phyloP scores from a whole-genome alignment of 2,797 vertebrate species.

The Chiroxiphia lanceolata region DNA sequence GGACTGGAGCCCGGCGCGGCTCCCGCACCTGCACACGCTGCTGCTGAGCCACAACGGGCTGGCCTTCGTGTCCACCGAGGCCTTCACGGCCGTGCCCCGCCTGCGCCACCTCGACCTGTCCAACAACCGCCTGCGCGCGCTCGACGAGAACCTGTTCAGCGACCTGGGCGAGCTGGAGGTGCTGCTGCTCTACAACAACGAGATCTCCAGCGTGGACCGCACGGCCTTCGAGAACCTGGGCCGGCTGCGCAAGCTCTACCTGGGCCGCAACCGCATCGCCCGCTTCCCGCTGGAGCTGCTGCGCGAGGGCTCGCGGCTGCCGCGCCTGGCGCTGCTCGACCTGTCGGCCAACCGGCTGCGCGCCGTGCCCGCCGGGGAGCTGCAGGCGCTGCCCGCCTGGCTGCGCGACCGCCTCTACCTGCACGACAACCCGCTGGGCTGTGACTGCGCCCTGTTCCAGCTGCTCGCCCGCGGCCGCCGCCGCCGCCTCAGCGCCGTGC shows the following conservation, averaged over 20 bases:
- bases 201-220: conserved; percentile 87
- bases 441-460: conserved; percentile 89
- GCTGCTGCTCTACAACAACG: conserved; percentile 93
- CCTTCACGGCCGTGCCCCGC: conserved; percentile 85
- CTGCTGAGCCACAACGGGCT: conserved; percentile 92
- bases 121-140: conserved; percentile 83
- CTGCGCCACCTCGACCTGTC: conserved; percentile 93
- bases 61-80: conserved; percentile 90
- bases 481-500: conserved; percentile 86
- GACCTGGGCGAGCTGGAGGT: conserved; percentile 87
- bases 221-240: conserved; percentile 85
- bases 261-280: conserved; percentile 91
- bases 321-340: conserved; percentile 88
- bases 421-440: conserved; percentile 89
- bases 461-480: conserved; percentile 88
- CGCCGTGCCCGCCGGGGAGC: conserved; percentile 79
- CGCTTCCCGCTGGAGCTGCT: conserved; percentile 92
- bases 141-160: conserved; percentile 92
- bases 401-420: conserved; percentile 93
- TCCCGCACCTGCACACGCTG: conserved; percentile 88
- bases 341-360: conserved; percentile 93
- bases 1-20: conserved; percentile 85
- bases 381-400: conserved; percentile 88
- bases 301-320: conserved; percentile 82
- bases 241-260: conserved; percentile 91